These are phyloP conservation scores for Carcina quercana DNA, from an alignment of 2,888 invertebrate species.

Conservation along the genomic window DNA sequence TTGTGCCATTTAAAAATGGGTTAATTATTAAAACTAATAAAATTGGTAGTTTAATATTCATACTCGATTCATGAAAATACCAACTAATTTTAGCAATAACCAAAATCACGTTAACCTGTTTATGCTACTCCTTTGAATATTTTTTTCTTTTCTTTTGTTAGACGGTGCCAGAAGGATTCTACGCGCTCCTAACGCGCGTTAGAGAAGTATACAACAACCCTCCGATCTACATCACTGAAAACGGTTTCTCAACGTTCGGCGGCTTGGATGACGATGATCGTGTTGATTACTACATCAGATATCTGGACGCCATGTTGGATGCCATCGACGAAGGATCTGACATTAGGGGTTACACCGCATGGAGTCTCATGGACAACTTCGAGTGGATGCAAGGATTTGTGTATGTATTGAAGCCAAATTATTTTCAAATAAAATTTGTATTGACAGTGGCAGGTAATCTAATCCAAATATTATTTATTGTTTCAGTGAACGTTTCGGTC, in stretches of 20 bases:
- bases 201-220: conserved; percentile 62
- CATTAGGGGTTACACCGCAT: conserved; percentile 63
- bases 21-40: too few species aligned
- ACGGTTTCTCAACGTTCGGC: conserved; percentile 39
- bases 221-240: conserved; percentile 71
- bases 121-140: too few species aligned
- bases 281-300: conserved; percentile 39
- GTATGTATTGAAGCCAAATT: conserved; percentile 30
- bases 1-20: too few species aligned
- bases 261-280: conserved; percentile 47
- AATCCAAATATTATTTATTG: neutral
- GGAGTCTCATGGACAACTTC: conserved; percentile 77
- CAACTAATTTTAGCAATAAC: too few species aligned
- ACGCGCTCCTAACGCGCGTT: conserved; percentile 62
- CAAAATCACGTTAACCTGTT: too few species aligned
- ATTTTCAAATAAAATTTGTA: neutral
- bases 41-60: too few species aligned
- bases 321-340: conserved; percentile 51
- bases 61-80: too few species aligned
- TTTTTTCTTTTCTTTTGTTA: neutral
- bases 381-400: conserved; percentile 73
- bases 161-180: conserved; percentile 66
- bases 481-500: conserved; percentile 46
- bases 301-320: conserved; percentile 43
- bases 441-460: neutral